phyloP scores from a whole-genome alignment of 2,113 vertebrate species.

The Vulpes ferrilata region DNA sequence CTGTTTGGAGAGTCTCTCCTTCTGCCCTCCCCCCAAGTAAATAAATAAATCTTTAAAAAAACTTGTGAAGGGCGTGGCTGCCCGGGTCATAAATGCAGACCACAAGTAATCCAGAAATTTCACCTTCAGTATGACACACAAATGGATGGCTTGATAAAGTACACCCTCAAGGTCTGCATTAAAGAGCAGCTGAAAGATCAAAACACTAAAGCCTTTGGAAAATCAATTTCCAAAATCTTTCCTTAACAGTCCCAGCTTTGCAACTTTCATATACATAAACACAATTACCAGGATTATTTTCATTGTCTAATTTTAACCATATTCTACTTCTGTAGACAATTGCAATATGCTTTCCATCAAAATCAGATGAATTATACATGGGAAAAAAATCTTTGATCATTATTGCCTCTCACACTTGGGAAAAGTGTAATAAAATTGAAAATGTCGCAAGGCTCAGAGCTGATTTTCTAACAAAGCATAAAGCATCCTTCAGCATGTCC shows the following conservation, averaged over 20 bases:
- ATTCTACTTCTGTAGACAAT: not conserved
- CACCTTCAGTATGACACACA: not conserved
- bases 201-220: not conserved
- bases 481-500: not conserved
- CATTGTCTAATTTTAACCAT: not conserved
- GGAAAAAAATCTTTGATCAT: not conserved
- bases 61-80: not conserved
- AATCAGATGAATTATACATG: not conserved
- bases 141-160: not conserved
- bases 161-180: not conserved
- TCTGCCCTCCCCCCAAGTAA: not conserved
- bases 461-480: not conserved
- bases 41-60: not conserved
- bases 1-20: not conserved
- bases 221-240: not conserved
- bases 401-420: slow-evolving; percentile 27
- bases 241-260: not conserved
- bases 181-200: not conserved
- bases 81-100: not conserved
- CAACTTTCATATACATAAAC: not conserved
- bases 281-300: not conserved
- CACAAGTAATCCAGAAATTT: not conserved
- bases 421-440: slow-evolving; percentile 1
- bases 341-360: not conserved
- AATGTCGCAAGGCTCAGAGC: not conserved